Evolutionary conservation across 2,797 vertebrate species (phyloP).

Genomic region (Anguilla obscura): DNA sequence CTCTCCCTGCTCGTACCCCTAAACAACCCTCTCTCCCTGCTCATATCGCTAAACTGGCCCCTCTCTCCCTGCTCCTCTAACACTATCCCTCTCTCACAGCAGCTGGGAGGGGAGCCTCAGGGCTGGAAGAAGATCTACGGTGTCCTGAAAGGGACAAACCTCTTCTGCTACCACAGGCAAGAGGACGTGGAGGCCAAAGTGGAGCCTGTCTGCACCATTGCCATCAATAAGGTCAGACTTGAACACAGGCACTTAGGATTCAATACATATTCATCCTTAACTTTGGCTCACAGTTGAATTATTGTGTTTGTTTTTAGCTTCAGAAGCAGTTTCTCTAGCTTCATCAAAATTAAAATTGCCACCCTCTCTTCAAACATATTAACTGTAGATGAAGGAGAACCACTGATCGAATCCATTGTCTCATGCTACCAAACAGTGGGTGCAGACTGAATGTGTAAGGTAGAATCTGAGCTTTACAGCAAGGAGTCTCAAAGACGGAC

Average conservation of each 20-base stretch:
- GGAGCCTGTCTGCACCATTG: constrained; percentile 85
- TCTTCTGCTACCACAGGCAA: constrained; percentile 81
- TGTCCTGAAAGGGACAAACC: constrained; percentile 82
- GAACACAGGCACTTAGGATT: not conserved
- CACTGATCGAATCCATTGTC: too few species aligned
- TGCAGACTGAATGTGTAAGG: not conserved
- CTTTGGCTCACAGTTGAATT: not conserved
- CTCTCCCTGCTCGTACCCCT: too few species aligned
- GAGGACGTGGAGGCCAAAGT: constrained; percentile 74
- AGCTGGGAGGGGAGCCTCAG: constrained; percentile 76
- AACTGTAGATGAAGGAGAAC: not conserved
- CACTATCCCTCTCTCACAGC: constrained; percentile 56
- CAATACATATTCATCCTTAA: not conserved
- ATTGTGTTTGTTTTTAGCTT: not conserved
- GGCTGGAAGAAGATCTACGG: constrained; percentile 78
- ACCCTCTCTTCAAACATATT: not conserved
- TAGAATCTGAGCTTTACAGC: not conserved
- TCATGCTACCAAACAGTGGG: too few species aligned
- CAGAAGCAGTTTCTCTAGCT: not conserved
- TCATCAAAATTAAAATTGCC: not conserved
- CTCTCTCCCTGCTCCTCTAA: constrained; percentile 11
- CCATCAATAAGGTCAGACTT: constrained; percentile 84
- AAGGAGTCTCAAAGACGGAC: not conserved
- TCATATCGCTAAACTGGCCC: not conserved
- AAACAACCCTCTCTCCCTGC: too few species aligned